phyloP scores from a whole-genome alignment of 1,140 invertebrate species.

The Pararge aegeria region DNA sequence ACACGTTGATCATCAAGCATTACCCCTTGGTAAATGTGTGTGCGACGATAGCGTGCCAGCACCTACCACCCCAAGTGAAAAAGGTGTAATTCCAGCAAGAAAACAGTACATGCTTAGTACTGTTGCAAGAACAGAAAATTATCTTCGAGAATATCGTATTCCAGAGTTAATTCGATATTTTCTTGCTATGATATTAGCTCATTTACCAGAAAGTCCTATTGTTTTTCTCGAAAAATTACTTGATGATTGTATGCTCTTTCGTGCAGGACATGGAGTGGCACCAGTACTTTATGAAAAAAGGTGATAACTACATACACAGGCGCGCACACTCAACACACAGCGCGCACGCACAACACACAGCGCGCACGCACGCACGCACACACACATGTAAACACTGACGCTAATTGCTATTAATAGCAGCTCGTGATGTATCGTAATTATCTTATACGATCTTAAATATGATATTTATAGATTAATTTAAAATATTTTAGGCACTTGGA shows the following conservation, averaged over 20 bases:
- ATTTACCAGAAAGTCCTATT: conserved; percentile 45
- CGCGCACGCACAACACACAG: too few species aligned
- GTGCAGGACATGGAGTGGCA: conserved; percentile 50
- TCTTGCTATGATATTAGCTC: conserved; percentile 54
- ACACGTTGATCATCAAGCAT: conserved; percentile 16
- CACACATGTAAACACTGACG: too few species aligned
- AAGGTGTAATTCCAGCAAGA: conserved; percentile 39
- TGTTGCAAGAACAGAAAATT: conserved; percentile 59
- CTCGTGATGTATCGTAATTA: too few species aligned
- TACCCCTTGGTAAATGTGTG: conserved; percentile 51
- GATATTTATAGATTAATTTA: background rate
- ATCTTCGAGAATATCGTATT: conserved; percentile 59
- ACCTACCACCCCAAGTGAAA: conserved; percentile 35
- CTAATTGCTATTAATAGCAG: too few species aligned
- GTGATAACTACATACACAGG: conserved; percentile 41
- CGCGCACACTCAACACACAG: too few species aligned
- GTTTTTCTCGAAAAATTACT: conserved; percentile 54
- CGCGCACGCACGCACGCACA: too few species aligned
- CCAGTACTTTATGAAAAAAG: conserved; percentile 61
- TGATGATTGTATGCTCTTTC: conserved; percentile 64
- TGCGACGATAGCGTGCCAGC: conserved; percentile 24
- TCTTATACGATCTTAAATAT: too few species aligned
- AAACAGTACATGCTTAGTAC: conserved; percentile 51
- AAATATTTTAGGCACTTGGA: conserved; percentile 54
- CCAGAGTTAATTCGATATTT: conserved; percentile 60